A percentile compares a stretch with the other conserved stretches of the same genome.
Evolutionary conservation across 2,888 invertebrate species (phyloP).

Genomic region (Malthinus seriepunctatus): DNA sequence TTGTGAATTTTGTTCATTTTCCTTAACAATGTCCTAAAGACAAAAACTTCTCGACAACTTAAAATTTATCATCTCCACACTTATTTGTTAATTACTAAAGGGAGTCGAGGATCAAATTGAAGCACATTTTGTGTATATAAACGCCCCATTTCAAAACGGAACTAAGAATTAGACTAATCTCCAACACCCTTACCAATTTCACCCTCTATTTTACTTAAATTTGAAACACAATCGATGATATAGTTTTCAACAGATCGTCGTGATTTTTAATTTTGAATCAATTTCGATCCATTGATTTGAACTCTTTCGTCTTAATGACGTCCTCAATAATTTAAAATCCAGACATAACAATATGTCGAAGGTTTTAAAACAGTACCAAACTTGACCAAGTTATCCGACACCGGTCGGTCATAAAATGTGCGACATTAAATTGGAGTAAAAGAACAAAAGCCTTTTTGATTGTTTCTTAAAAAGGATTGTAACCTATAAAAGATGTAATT

Average conservation of each 20-base stretch:
- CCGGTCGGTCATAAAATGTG: slow-evolving; percentile 27
- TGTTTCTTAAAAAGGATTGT: neutral
- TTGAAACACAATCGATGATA: too few species aligned
- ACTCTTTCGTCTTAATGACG: neutral
- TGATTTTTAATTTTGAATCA: neutral
- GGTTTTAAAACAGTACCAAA: slow-evolving; percentile 26
- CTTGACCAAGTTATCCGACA: slow-evolving; percentile 30
- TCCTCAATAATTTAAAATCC: neutral
- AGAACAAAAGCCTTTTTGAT: slow-evolving; percentile 28
- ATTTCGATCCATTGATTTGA: neutral
- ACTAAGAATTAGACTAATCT: slow-evolving; percentile 9
- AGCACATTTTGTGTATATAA: neutral
- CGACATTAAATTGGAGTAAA: slow-evolving; percentile 22
- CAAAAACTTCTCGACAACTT: too few species aligned
- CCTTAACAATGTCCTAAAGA: too few species aligned
- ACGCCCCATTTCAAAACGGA: slow-evolving; percentile 4
- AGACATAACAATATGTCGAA: slow-evolving; percentile 24
- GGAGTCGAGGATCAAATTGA: neutral
- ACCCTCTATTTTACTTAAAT: slow-evolving; percentile 6
- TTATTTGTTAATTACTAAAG: neutral
- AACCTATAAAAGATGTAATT: too few species aligned
- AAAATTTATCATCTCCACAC: too few species aligned
- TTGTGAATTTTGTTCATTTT: too few species aligned
- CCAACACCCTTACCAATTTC: slow-evolving; percentile 3
- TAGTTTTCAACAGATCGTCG: neutral